phyloP scores from a whole-genome alignment of 2,113 vertebrate genomes.

The Azemiops feae region DNA sequence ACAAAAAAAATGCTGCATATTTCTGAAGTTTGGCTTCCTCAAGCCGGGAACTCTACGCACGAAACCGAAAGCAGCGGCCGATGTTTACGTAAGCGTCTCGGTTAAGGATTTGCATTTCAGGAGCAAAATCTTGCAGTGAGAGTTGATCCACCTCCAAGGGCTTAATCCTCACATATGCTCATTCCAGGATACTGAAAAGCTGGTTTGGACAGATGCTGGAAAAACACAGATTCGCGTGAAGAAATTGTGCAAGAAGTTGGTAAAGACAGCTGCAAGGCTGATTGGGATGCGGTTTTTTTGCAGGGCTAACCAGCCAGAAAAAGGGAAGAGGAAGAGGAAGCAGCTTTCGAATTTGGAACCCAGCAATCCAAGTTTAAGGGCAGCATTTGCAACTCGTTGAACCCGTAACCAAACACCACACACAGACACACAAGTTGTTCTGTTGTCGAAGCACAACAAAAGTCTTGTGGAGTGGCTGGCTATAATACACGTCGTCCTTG shows the following conservation, averaged over 20 bases:
- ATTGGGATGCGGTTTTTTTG: background rate
- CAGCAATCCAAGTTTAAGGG: background rate
- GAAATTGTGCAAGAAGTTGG: background rate
- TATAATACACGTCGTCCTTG: background rate
- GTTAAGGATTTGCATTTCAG: background rate
- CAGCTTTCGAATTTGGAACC: background rate
- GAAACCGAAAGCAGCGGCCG: background rate
- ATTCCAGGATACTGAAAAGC: background rate
- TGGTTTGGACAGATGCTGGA: background rate
- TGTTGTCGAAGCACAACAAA: background rate
- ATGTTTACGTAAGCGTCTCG: background rate
- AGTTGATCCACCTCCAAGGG: background rate
- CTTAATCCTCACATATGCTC: background rate
- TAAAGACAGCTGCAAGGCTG: background rate
- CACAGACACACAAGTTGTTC: no score
- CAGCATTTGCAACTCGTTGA: background rate
- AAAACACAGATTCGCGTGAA: background rate
- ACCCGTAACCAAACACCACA: background rate
- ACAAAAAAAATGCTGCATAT: background rate
- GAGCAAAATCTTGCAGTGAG: background rate
- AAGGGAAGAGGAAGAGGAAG: background rate
- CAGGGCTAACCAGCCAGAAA: background rate
- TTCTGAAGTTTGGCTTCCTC: background rate
- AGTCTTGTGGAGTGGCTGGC: background rate
- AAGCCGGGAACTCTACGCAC: background rate